phyloP scores from a whole-genome alignment of 2,888 invertebrate species.

The Shargacucullia verbasci region DNA sequence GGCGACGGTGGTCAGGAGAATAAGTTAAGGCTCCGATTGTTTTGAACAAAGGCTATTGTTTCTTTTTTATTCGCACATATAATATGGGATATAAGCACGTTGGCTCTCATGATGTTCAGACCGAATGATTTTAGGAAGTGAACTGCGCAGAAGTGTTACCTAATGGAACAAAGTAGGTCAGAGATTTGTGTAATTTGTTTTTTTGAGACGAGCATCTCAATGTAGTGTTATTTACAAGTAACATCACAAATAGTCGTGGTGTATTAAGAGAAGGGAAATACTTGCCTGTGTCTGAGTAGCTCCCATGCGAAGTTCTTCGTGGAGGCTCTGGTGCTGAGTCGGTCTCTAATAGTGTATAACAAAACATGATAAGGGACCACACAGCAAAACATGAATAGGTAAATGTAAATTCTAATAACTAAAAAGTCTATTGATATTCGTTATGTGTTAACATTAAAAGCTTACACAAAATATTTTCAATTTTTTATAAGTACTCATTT shows the following conservation, averaged over 20 bases:
- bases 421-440: conserved; percentile 58
- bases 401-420: conserved; percentile 51
- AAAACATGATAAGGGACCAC: conserved; percentile 75
- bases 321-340: conserved; percentile 91
- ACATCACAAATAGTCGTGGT: conserved; percentile 17
- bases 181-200: conserved; percentile 27
- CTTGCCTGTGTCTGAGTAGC: conserved; percentile 89
- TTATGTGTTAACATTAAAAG: conserved; percentile 39
- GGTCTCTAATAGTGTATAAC: conserved; percentile 88
- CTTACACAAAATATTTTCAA: conserved; percentile 26
- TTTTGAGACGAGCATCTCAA: conserved; percentile 16
- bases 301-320: conserved; percentile 88
- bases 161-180: conserved; percentile 62
- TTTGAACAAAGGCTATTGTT: conserved; percentile 86
- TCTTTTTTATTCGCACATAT: conserved; percentile 80
- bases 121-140: conserved; percentile 65
- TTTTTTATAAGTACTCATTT: neutral
- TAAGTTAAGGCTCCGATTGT: conserved; percentile 76
- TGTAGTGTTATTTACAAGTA: conserved; percentile 35
- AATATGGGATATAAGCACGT: conserved; percentile 61
- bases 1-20: conserved; percentile 72
- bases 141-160: conserved; percentile 61
- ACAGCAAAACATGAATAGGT: conserved; percentile 61
- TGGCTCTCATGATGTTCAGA: conserved; percentile 65
- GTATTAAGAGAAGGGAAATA: conserved; percentile 45